These are phyloP conservation scores for Gryllus longicercus DNA, from an alignment of 2,888 invertebrate genomes.

Conservation along the genomic window DNA sequence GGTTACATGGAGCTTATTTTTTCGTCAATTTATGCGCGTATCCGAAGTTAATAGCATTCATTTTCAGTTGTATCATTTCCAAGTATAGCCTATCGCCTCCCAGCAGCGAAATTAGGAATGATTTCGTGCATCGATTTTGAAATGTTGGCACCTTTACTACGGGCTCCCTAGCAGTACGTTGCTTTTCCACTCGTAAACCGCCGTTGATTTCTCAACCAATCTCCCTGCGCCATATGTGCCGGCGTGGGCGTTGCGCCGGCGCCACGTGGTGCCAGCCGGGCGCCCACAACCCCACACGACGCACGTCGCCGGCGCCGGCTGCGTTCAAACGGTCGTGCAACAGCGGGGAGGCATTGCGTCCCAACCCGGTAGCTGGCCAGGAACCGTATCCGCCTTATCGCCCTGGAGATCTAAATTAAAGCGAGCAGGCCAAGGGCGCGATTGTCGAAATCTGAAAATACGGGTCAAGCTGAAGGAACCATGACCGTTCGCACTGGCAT, in stretches of 20 bases:
- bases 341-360: not conserved
- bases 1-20: too few species aligned
- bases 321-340: not conserved
- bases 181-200: too few species aligned
- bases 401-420: not conserved
- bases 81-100: too few species aligned
- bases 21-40: too few species aligned
- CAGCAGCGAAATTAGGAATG: too few species aligned
- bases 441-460: slow-evolving; percentile 10
- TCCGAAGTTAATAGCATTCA: too few species aligned
- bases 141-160: not conserved
- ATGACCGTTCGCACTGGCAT: not conserved
- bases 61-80: too few species aligned
- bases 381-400: not conserved
- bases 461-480: not conserved
- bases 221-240: too few species aligned
- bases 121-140: not conserved
- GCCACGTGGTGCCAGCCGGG: too few species aligned
- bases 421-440: not conserved
- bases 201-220: too few species aligned
- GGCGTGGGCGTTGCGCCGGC: too few species aligned
- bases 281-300: not conserved
- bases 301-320: not conserved
- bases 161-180: not conserved
- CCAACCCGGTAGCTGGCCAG: not conserved